Percentiles rank a stretch among this genome's conserved stretches.
Evolutionary conservation across 2,113 vertebrate species (phyloP).

Genomic region (Megaceryle maxima): DNA sequence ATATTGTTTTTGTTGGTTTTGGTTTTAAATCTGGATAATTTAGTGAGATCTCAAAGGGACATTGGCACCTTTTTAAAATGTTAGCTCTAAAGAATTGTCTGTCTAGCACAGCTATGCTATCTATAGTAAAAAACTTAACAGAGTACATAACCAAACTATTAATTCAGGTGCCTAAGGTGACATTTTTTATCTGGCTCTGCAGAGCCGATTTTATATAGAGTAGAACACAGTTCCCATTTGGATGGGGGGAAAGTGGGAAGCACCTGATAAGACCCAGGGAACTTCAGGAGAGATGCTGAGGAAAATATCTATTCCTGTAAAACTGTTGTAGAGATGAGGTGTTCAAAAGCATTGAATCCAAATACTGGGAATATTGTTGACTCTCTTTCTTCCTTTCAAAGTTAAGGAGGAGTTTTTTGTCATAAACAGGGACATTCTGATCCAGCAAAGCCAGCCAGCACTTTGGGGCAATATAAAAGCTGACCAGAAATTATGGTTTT

Average conservation of each 20-base stretch:
- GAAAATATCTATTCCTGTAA: not conserved
- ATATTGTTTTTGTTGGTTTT: not conserved
- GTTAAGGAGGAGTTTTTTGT: not conserved
- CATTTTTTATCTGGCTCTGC: conserved; percentile 61
- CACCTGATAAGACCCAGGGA: not conserved
- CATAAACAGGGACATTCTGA: not conserved
- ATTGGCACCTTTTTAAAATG: conserved; percentile 58
- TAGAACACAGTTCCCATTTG: conserved; percentile 9
- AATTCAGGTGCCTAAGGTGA: conserved; percentile 73
- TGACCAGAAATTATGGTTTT: not conserved
- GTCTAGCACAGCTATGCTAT: conserved; percentile 69
- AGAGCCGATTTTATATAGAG: conserved; percentile 34
- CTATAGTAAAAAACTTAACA: conserved; percentile 69
- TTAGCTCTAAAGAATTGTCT: conserved; percentile 70
- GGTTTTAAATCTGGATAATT: conserved; percentile 41
- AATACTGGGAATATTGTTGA: not conserved
- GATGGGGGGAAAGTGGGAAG: not conserved
- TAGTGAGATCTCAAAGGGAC: conserved; percentile 47
- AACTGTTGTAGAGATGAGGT: not conserved
- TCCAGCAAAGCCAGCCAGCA: not conserved
- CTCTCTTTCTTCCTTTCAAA: not conserved
- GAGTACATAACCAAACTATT: conserved; percentile 72
- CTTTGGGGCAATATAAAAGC: not conserved
- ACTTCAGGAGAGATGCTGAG: conserved; percentile 32
- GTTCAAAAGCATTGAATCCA: not conserved